Evolutionary conservation across 2,113 vertebrate species (phyloP), one percentile per base, ranked within the genome.

Genomic region (Chamaetylas fuelleborni): DNA sequence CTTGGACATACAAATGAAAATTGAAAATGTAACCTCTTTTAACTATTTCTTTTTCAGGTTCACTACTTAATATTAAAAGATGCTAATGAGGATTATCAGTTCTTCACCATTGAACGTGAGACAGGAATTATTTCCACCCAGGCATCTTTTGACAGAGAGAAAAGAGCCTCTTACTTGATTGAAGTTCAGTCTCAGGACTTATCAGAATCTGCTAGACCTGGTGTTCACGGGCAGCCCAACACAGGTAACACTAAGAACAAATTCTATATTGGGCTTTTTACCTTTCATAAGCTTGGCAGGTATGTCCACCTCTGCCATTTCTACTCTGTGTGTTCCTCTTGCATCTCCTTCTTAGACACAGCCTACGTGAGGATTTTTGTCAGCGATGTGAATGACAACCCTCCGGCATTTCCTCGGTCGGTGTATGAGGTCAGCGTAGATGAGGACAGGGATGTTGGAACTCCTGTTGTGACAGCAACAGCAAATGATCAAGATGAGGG

Each of bases 401-500:
- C 98, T 4, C 99, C 99, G 0, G 95, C 95, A 3, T 99, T 99
- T 92, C 97, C 98, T 72, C 98, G 60, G 51, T 58, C 97, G 1
- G 93, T 97, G 61, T 99, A 99, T 38, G 98, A 99, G 88, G 97
- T 98, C 94, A 99, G 98, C 77, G 61, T 99, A 95, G 98, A 98
- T 61, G 99, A 99, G 77, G 99, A 99, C 97, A 96, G 97, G 72
- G 98, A 99, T 87, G 97, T 99, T 62, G 98, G 98, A 84, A 98
- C 97, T 83, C 90, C 98, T 86, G 95, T 99, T 86, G 97, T 99
- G 96, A 99, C 98, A 33, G 98, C 98, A 92, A 98, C 98, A n/a
- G 99, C 99, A 95, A 97, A 98, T 66, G 99, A 99, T 65, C 93
- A 98, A 90, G 99, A 99, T 88, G 99, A 99, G 95, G 99, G 99